A percentile compares a stretch with the other conserved stretches of the same genome.
Conservation (phyloP, 2,888 invertebrate species). For the Hermodice carunculata region DNA sequence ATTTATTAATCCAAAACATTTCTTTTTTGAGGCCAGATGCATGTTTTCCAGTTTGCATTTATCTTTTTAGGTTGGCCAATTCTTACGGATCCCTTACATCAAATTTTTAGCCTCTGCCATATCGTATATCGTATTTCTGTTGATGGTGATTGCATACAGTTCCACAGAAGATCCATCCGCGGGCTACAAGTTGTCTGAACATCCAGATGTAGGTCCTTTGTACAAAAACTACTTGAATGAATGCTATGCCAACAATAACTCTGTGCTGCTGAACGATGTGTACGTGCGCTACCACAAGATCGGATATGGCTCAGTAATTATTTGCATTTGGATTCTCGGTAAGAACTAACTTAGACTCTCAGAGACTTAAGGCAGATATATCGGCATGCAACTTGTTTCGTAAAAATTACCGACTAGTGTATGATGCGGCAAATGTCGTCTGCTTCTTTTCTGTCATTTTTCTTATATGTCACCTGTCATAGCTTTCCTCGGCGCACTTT, state of each 20-base stretch:
- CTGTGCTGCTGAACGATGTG: background rate
- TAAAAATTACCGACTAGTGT: no score
- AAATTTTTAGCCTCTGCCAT: background rate
- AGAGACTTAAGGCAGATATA: background rate
- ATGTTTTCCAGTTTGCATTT: background rate
- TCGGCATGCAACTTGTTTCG: no score
- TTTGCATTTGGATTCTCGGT: conserved; percentile 2
- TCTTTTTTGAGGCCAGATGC: no score
- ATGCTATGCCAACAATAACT: background rate
- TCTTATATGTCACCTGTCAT: no score
- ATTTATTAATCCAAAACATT: no score
- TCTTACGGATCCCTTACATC: background rate
- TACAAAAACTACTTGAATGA: background rate
- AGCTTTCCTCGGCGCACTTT: no score
- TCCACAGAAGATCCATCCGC: background rate
- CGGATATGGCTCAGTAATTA: background rate
- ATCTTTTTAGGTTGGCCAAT: background rate
- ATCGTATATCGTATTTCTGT: background rate
- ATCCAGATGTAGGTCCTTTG: background rate
- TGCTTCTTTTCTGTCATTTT: no score
- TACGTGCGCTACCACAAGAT: background rate
- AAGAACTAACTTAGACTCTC: background rate
- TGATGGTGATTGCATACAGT: background rate
- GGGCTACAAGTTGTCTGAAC: background rate
- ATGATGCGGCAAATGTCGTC: no score